Conservation (phyloP, 2,888 invertebrate species). For the Melanophora roralis region DNA sequence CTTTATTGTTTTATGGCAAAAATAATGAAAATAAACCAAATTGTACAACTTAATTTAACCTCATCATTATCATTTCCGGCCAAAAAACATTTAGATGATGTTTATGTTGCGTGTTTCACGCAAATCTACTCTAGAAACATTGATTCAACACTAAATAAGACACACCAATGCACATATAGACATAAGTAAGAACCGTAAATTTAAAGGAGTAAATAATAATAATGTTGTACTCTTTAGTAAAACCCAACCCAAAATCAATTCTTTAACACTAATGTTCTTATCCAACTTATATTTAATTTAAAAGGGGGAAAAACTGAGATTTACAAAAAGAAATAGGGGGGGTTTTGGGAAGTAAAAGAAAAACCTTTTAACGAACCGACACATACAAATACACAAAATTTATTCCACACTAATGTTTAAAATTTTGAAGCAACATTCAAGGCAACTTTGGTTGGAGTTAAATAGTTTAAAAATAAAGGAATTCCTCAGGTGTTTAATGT, state of each 20-base stretch:
- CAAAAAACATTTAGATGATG: slow-evolving; percentile 57
- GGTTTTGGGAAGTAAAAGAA: not conserved
- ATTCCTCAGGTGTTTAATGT: slow-evolving; percentile 53
- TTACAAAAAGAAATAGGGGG: slow-evolving; percentile 12
- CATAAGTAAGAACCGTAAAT: slow-evolving; percentile 22
- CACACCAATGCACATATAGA: not conserved
- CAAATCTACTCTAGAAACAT: slow-evolving; percentile 44
- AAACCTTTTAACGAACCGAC: slow-evolving; percentile 28
- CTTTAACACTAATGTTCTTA: slow-evolving; percentile 7
- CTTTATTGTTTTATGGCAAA: not conserved
- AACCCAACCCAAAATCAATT: slow-evolving; percentile 13
- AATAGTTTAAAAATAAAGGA: not conserved
- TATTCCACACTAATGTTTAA: slow-evolving; percentile 9
- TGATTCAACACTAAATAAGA: slow-evolving; percentile 19
- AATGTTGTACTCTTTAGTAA: slow-evolving; percentile 9
- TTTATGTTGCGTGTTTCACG: slow-evolving; percentile 61
- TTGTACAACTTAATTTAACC: slow-evolving; percentile 57
- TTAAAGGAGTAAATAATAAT: slow-evolving; percentile 12
- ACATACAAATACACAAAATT: slow-evolving; percentile 43
- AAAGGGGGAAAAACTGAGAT: slow-evolving; percentile 41
- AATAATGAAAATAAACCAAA: slow-evolving; percentile 36
- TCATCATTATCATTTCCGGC: slow-evolving; percentile 59
- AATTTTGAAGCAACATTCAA: not conserved
- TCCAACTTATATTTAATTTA: slow-evolving; percentile 8
- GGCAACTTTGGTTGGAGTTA: not conserved